phyloP scores from a whole-genome alignment of 2,888 invertebrate species.

The Neria commutata region DNA sequence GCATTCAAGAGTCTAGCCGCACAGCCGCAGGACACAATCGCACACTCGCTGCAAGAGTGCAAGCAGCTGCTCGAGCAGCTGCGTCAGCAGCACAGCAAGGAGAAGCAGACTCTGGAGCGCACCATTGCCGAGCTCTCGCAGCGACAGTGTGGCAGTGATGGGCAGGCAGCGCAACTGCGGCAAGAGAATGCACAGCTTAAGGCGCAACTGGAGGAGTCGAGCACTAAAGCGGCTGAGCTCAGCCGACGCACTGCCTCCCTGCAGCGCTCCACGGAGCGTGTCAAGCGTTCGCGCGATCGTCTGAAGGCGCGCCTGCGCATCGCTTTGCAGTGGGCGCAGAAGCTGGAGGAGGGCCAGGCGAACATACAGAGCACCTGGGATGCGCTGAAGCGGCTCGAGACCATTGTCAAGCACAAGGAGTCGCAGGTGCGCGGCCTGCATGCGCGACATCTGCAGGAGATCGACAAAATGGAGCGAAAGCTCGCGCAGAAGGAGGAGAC shows the following conservation, averaged over 20 bases:
- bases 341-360: conserved; percentile 53
- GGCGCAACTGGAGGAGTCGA: conserved; percentile 30
- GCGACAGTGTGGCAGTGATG: conserved; percentile 24
- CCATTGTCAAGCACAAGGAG: conserved; percentile 59
- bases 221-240: no score
- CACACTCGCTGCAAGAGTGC: conserved; percentile 74
- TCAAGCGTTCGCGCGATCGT: conserved; percentile 56
- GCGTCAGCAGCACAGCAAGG: conserved; percentile 74
- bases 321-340: conserved; percentile 58
- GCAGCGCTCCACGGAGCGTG: conserved; percentile 47
- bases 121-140: conserved; percentile 36
- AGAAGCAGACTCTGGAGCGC: conserved; percentile 67
- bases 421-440: conserved; percentile 58
- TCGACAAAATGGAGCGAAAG: conserved; percentile 53
- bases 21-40: conserved; percentile 59
- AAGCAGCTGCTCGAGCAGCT: conserved; percentile 77
- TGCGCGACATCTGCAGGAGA: conserved; percentile 51
- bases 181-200: conserved; percentile 38
- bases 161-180: conserved; percentile 38
- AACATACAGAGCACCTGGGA: conserved; percentile 56
- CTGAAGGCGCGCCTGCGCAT: conserved; percentile 56
- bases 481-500: conserved; percentile 60
- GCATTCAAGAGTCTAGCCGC: conserved; percentile 42
- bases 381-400: conserved; percentile 55
- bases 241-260: conserved; percentile 39